Conservation (phyloP, 64 coral and sea anemone species). For the Montipora capricornis region DNA sequence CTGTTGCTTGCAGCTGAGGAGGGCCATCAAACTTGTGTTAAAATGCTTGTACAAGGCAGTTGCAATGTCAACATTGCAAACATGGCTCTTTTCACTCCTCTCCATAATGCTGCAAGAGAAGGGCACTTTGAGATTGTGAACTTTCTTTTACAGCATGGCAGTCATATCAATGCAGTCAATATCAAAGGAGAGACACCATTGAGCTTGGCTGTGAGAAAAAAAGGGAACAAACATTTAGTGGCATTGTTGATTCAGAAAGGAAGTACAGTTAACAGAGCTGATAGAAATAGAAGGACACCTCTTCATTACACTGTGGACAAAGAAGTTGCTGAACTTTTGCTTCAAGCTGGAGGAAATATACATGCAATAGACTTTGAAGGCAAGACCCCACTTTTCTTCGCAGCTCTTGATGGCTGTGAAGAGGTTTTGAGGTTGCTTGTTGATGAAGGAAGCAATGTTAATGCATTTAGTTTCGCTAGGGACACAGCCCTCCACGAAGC, state of each 20-base stretch:
- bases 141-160: slow-evolving; percentile 33
- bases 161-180: slow-evolving; percentile 2
- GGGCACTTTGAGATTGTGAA: slow-evolving; percentile 36
- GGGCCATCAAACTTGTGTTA: slow-evolving; percentile 53
- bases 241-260: slow-evolving; percentile 38
- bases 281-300: slow-evolving; percentile 42
- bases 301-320: slow-evolving; percentile 46
- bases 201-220: slow-evolving; percentile 44
- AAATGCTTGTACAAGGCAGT: slow-evolving; percentile 35
- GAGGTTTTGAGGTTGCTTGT: slow-evolving; percentile 42
- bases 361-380: slow-evolving; percentile 33
- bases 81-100: slow-evolving; percentile 29
- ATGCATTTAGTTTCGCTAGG: slow-evolving; percentile 24
- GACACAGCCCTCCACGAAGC: slow-evolving; percentile 79
- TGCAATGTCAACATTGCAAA: slow-evolving; percentile 46
- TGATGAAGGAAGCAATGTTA: slow-evolving; percentile 37
- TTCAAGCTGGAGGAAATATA: slow-evolving; percentile 31
- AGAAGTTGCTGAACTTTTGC: slow-evolving; percentile 49
- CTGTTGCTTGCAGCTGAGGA: slow-evolving; percentile 56
- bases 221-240: slow-evolving; percentile 28
- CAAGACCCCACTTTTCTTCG: slow-evolving; percentile 68
- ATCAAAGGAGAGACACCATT: slow-evolving; percentile 47
- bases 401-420: slow-evolving; percentile 37
- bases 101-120: slow-evolving; percentile 60
- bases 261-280: slow-evolving; percentile 9